Percentiles rank a stretch among this genome's conserved stretches.
phyloP scores from a whole-genome alignment of 2,113 vertebrate genomes.

The Ageneiosus marmoratus region DNA sequence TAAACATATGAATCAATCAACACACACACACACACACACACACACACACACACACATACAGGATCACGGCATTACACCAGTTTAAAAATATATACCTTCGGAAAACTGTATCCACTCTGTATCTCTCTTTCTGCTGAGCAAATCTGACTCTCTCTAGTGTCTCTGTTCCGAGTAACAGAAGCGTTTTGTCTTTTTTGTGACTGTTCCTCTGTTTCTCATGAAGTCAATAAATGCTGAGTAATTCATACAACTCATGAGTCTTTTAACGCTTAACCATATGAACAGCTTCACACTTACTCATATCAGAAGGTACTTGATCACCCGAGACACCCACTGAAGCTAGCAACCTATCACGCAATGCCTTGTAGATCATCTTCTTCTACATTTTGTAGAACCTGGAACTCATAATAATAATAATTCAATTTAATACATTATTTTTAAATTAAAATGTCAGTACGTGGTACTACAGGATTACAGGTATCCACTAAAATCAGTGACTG shows the following conservation, averaged over 20 bases:
- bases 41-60: no score
- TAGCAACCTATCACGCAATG: background rate
- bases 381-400: background rate
- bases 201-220: constrained; percentile 32
- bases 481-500: background rate
- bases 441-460: background rate
- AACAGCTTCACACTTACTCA: background rate
- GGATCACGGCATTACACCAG: constrained; percentile 11
- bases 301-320: background rate
- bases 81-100: constrained; percentile 14
- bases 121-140: constrained; percentile 24
- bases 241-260: constrained; percentile 23
- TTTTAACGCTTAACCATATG: background rate
- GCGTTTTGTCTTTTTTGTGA: constrained; percentile 31
- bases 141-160: constrained; percentile 4
- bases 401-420: background rate
- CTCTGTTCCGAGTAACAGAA: constrained; percentile 2
- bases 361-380: background rate
- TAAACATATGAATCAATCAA: constrained; percentile 2
- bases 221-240: constrained; percentile 51
- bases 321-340: background rate
- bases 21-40: no score
- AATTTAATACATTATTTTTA: background rate
- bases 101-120: constrained; percentile 28
- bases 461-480: background rate